Conservation (phyloP, 2,888 invertebrate species). For the Anorthoa munda region DNA sequence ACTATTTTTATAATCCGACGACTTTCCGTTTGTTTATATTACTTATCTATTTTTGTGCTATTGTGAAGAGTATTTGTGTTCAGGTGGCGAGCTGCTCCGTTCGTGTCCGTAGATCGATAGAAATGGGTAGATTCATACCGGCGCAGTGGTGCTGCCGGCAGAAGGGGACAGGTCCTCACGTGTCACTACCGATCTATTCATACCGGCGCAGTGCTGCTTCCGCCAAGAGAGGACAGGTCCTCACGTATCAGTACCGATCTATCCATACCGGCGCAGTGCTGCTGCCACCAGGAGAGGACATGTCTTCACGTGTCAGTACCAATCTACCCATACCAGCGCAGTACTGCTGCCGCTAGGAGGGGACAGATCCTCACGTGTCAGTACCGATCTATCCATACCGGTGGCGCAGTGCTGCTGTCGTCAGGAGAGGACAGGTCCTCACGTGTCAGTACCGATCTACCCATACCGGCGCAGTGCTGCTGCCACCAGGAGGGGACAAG, state of each 20-base stretch:
- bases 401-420: no score
- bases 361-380: neutral
- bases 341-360: no score
- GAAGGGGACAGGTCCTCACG: neutral
- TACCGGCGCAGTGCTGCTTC: no score
- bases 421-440: neutral
- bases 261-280: neutral
- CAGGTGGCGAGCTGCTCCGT: constrained; percentile 16
- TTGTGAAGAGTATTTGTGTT: constrained; percentile 37
- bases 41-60: constrained; percentile 51
- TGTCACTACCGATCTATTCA: neutral
- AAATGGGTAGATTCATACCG: no score
- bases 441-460: neutral
- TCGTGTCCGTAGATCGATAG: neutral
- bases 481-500: neutral
- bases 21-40: constrained; percentile 53
- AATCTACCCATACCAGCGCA: no score
- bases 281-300: neutral
- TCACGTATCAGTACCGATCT: neutral
- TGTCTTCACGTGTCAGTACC: neutral
- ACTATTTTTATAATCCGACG: constrained; percentile 60
- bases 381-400: no score
- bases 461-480: neutral
- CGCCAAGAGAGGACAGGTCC: neutral
- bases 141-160: neutral